Conservation (phyloP, 2,113 vertebrate genomes). For the Noturus placidus region DNA sequence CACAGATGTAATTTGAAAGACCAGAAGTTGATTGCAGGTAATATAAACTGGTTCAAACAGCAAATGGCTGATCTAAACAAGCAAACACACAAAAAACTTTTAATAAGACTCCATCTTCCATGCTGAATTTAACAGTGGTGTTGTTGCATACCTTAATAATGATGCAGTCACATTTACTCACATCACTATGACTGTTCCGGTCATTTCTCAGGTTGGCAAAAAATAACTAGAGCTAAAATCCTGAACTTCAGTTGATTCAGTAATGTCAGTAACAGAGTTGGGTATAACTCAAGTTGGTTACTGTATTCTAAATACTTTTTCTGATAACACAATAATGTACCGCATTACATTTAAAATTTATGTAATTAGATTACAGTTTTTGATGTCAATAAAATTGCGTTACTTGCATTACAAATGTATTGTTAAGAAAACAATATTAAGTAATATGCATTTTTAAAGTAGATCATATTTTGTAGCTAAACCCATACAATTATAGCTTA, state of each 20-base stretch:
- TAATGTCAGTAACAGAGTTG: not conserved
- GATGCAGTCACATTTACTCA: not conserved
- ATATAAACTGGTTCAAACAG: not conserved
- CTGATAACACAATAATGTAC: too few relatives aligned
- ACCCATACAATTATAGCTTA: too few relatives aligned
- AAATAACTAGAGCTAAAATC: not conserved
- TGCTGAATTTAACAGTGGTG: not conserved
- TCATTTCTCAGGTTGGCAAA: not conserved
- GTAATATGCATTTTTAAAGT: too few relatives aligned
- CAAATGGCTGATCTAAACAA: not conserved
- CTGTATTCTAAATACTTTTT: too few relatives aligned
- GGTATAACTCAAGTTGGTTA: too few relatives aligned
- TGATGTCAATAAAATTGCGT: too few relatives aligned
- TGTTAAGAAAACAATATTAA: too few relatives aligned
- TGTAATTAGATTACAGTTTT: too few relatives aligned
- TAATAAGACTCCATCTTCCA: not conserved
- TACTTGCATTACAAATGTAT: too few relatives aligned
- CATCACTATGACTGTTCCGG: not conserved
- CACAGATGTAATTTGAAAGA: not conserved
- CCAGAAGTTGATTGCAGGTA: not conserved
- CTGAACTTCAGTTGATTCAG: not conserved
- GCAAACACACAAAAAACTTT: not conserved
- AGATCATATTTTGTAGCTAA: too few relatives aligned
- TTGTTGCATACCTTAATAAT: not conserved
- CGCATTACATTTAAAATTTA: too few relatives aligned